A percentile compares a stretch with the other conserved stretches of the same genome.
These are phyloP conservation scores for Phrynosoma blainvillii DNA, from an alignment of 2,113 vertebrate species.

Conservation along the genomic window DNA sequence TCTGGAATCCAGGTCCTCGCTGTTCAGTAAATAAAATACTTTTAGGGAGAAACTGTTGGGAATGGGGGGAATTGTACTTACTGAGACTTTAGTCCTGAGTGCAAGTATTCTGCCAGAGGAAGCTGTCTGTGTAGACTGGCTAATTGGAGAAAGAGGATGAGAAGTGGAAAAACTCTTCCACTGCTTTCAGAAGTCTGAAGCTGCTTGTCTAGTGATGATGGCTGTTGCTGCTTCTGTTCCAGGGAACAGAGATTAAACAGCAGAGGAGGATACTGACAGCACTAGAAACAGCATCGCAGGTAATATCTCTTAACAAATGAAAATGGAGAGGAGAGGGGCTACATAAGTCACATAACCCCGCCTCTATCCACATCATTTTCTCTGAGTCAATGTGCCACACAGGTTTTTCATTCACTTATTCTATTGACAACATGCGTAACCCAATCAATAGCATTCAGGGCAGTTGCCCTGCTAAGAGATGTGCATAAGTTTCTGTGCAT, in stretches of 20 bases:
- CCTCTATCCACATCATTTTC: conserved; percentile 53
- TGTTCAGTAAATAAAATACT: neutral
- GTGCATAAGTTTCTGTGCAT: neutral
- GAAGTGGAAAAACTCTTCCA: neutral
- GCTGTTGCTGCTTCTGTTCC: neutral
- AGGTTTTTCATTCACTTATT: neutral
- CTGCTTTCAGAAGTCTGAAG: neutral
- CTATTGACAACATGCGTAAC: neutral
- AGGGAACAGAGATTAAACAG: conserved; percentile 2
- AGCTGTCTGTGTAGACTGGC: neutral
- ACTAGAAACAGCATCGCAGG: conserved; percentile 27
- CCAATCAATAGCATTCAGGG: neutral
- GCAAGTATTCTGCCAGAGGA: neutral
- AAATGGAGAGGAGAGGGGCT: conserved; percentile 17
- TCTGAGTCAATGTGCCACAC: neutral
- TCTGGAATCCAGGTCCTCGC: neutral
- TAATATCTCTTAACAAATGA: conserved; percentile 2
- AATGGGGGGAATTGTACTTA: conserved; percentile 54
- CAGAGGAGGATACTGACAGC: conserved; percentile 1
- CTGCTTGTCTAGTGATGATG: neutral
- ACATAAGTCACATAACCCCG: conserved; percentile 51
- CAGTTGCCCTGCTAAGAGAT: neutral
- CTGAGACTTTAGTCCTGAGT: conserved; percentile 25
- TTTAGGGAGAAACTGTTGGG: neutral
- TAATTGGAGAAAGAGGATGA: conserved; percentile 24